phyloP scores from a whole-genome alignment of 2,113 vertebrate genomes.

The Paralichthys olivaceus region DNA sequence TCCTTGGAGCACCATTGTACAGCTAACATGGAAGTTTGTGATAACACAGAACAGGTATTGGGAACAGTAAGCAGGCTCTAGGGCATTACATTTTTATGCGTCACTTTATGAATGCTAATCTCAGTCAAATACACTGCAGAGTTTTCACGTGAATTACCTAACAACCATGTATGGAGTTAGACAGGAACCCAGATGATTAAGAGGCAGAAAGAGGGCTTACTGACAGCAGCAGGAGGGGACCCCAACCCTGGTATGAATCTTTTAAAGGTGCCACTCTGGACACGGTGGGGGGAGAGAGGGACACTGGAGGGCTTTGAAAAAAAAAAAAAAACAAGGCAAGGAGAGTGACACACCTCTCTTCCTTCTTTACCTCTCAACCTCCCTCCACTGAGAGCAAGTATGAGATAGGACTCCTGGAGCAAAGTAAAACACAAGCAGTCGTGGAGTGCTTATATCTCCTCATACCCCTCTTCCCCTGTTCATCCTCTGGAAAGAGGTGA shows the following conservation, averaged over 20 bases:
- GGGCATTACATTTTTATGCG: slow-evolving; percentile 73
- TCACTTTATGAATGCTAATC: slow-evolving; percentile 70
- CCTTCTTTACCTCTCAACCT: slow-evolving; percentile 58
- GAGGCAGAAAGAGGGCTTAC: slow-evolving; percentile 60
- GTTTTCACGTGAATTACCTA: slow-evolving; percentile 55
- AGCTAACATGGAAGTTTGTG: slow-evolving; percentile 60
- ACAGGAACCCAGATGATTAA: slow-evolving; percentile 40
- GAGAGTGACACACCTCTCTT: slow-evolving; percentile 64
- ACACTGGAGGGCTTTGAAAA: slow-evolving; percentile 40
- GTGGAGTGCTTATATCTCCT: slow-evolving; percentile 52
- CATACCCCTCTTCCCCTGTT: slow-evolving; percentile 15
- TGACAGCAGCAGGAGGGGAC: slow-evolving; percentile 71
- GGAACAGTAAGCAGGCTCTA: slow-evolving; percentile 64
- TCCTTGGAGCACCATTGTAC: slow-evolving; percentile 70
- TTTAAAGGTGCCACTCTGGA: slow-evolving; percentile 62
- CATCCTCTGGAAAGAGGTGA: slow-evolving; percentile 26
- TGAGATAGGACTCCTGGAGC: slow-evolving; percentile 52
- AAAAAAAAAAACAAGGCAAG: slow-evolving; percentile 38
- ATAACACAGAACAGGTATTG: slow-evolving; percentile 49
- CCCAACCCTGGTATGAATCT: slow-evolving; percentile 70
- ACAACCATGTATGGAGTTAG: slow-evolving; percentile 52
- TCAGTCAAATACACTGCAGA: slow-evolving; percentile 72
- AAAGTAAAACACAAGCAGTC: slow-evolving; percentile 47
- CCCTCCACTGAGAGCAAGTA: slow-evolving; percentile 33
- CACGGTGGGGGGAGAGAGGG: slow-evolving; percentile 40